Conservation (phyloP, 2,113 vertebrate genomes). For the Microcebus griseorufus region DNA sequence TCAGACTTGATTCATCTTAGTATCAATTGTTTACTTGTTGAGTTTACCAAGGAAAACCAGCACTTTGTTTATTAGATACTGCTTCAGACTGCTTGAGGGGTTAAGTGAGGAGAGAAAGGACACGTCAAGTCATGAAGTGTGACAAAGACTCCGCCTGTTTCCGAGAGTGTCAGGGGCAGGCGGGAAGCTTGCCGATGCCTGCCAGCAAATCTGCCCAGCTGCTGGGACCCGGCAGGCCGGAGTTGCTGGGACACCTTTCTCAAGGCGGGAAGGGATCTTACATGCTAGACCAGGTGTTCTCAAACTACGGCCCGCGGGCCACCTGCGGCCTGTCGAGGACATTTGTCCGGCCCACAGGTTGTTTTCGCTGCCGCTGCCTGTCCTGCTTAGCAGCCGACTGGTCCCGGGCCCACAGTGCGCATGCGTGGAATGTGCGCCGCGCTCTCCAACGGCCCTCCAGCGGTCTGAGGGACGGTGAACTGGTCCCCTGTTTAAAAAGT, state of each 20-base stretch:
- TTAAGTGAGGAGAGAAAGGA: neutral
- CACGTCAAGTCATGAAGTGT: constrained; percentile 25
- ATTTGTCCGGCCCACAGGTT: too few species aligned
- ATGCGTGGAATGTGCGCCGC: too few species aligned
- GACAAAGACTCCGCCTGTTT: constrained; percentile 38
- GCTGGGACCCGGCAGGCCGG: neutral
- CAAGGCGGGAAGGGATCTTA: neutral
- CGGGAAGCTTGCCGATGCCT: neutral
- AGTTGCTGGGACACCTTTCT: neutral
- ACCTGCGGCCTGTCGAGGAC: too few species aligned
- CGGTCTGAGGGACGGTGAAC: too few species aligned
- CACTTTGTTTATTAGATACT: neutral
- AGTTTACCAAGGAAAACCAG: neutral
- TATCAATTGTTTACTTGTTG: neutral
- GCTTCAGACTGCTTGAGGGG: neutral
- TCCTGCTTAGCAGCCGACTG: too few species aligned
- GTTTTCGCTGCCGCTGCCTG: too few species aligned
- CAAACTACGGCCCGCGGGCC: too few species aligned
- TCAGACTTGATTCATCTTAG: neutral
- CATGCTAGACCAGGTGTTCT: too few species aligned
- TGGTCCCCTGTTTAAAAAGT: too few species aligned
- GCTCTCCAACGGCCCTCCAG: too few species aligned
- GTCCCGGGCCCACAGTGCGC: too few species aligned
- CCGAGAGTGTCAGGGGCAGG: neutral
- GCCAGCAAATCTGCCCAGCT: neutral